phyloP scores from a whole-genome alignment of 2,888 invertebrate species.

The Chamaedrilus cognettii region DNA sequence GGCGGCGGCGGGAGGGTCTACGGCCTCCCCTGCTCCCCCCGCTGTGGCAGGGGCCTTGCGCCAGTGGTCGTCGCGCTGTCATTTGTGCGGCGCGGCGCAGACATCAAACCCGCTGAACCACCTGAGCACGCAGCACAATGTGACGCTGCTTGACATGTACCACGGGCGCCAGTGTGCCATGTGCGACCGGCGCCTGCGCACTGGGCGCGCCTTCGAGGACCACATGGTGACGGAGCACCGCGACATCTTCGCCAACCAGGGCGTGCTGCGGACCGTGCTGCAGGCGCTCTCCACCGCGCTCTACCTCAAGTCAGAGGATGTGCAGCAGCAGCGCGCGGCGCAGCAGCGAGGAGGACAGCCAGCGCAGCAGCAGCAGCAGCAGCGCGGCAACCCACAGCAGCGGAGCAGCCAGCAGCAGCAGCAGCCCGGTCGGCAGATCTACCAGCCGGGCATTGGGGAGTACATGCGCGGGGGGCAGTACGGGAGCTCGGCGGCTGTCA shows the following conservation, averaged over 20 bases:
- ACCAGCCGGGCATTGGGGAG: too few relatives aligned
- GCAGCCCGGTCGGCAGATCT: neutral
- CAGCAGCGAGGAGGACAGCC: neutral
- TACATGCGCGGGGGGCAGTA: neutral
- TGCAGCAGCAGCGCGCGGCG: neutral
- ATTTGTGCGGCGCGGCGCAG: conserved; percentile 24
- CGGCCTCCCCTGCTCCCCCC: neutral
- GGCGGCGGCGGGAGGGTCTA: neutral
- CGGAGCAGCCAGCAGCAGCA: neutral
- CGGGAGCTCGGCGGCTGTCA: neutral
- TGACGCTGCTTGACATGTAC: conserved; percentile 30
- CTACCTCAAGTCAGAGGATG: conserved; percentile 24
- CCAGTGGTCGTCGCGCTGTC: conserved; percentile 13
- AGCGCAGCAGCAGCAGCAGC: neutral
- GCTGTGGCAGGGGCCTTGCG: neutral
- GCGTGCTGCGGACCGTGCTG: conserved; percentile 25
- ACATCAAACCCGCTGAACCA: conserved; percentile 28
- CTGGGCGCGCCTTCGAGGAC: conserved; percentile 27
- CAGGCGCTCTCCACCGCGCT: conserved; percentile 29
- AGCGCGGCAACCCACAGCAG: neutral
- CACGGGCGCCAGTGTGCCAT: conserved; percentile 26
- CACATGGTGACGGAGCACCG: conserved; percentile 30
- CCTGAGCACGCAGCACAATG: conserved; percentile 29
- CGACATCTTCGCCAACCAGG: conserved; percentile 30
- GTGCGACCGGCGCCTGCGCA: conserved; percentile 22